Base-by-base conservation (phyloP, 2,113 vertebrate genomes). In the Corydoras maculifer region DNA sequence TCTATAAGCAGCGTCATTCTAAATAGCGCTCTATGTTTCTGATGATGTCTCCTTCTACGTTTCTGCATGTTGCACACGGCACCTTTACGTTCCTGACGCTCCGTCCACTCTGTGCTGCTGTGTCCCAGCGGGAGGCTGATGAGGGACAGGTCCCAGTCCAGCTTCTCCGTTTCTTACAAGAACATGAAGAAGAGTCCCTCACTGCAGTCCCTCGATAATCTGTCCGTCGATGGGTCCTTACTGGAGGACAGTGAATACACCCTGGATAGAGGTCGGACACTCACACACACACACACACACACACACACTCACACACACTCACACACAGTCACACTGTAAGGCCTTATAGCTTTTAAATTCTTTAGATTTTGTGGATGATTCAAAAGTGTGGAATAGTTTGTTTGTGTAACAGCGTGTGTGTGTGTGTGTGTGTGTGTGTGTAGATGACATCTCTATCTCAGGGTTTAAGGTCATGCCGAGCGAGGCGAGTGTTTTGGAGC, bases 151-250 rank as follows among this genome's bases (percentile, higher is more conserved):
- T 94, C 89, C 72, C 91, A 88, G n/a, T 90, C 92, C 83, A 93
- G 88, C 62, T 92, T 93, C 84, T 88, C 86, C 9, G 91, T 95
- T 85, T 91, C 94, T 76, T 94, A 91, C 50, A 99, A 96, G 89
- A 94, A 90, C 80, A 90, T 95, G 91, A 95, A 93, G 86, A 94
- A 92, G 88, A 99, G 93, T 74, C 91, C 96, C 0, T 98, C 96
- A 8, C 92, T 98, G 69, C 90, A 92, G 77, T 98, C 96, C 12
- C 74, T 98, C 88, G 96, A 97, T 77, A 92, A 93, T 79, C 84
- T 98, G 78, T 99, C 97, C 79, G 91, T 96, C 59, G 95, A 99
- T 79, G 97, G 96, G 82, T 93, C 90, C 86, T 76, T 91, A 78
- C 72, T 98, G 74, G 96, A 98, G 83, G 97, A 94, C 60, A 91